phyloP scores from a whole-genome alignment of 2,113 vertebrate genomes.

The Callaeas wilsoni region DNA sequence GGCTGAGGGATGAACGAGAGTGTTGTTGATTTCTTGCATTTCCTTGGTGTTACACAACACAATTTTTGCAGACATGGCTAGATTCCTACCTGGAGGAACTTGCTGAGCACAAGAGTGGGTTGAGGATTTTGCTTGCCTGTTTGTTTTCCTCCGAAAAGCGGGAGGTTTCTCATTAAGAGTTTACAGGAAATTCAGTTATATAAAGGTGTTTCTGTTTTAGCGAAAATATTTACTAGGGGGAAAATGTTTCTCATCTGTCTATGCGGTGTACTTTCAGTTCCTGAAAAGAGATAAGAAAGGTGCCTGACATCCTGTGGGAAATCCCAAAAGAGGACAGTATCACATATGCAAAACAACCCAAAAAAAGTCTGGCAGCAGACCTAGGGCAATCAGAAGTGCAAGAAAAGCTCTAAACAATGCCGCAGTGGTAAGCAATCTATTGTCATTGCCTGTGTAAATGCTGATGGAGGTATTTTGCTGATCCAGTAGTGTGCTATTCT shows the following conservation, averaged over 20 bases:
- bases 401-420: not conserved
- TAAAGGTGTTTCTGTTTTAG: slow-evolving; percentile 17
- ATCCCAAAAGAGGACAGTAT: not conserved
- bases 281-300: slow-evolving; percentile 8
- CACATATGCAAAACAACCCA: not conserved
- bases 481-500: not conserved
- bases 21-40: not conserved
- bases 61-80: not conserved
- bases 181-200: not conserved
- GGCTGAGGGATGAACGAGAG: not conserved
- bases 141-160: not conserved
- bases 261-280: not conserved
- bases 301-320: not conserved
- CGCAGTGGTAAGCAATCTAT: not conserved
- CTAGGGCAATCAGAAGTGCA: not conserved
- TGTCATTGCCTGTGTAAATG: not conserved
- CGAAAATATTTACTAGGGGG: not conserved
- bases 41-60: not conserved
- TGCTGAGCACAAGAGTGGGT: not conserved
- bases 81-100: not conserved
- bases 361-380: not conserved
- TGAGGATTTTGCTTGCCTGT: not conserved
- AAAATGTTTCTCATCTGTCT: not conserved
- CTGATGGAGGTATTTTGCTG: not conserved
- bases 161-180: not conserved